These are phyloP conservation scores for Arnoldichthys spilopterus DNA, from an alignment of 2,797 vertebrate genomes.

Conservation along the genomic window DNA sequence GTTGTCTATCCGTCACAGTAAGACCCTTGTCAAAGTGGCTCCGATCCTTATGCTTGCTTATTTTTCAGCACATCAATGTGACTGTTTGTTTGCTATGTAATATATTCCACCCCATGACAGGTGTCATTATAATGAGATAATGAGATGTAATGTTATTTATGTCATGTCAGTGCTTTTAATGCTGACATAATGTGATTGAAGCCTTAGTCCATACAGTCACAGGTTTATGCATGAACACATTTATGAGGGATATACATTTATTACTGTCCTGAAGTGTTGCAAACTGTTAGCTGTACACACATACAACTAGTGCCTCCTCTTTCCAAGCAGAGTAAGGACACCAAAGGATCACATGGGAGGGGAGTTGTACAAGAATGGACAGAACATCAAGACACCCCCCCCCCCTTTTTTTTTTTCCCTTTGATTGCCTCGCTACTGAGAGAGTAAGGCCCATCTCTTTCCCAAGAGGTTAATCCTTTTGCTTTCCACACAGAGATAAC, in stretches of 20 bases:
- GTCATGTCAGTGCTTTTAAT: no score
- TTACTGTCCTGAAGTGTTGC: background rate
- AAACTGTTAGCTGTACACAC: background rate
- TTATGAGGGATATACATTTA: background rate
- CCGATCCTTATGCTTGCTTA: no score
- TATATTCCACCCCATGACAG: no score
- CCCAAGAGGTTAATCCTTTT: constrained; percentile 75
- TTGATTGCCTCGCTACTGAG: constrained; percentile 49
- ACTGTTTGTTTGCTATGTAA: no score
- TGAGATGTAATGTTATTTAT: no score
- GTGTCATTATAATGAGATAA: no score
- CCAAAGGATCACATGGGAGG: constrained; percentile 13
- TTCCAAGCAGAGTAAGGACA: constrained; percentile 2
- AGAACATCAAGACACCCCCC: constrained; percentile 27
- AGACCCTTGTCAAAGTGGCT: no score
- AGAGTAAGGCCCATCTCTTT: constrained; percentile 55
- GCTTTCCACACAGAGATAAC: constrained; percentile 77
- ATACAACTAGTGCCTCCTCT: background rate
- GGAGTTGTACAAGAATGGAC: constrained; percentile 44
- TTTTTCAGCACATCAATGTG: no score
- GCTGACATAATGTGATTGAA: no score
- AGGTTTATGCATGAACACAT: background rate
- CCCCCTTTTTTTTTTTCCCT: constrained; percentile 6
- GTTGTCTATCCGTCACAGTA: no score
- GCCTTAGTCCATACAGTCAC: background rate